Evolutionary conservation across 2,888 invertebrate species (phyloP), one percentile per base, ranked within the genome.

Genomic region (Volucella inanis): DNA sequence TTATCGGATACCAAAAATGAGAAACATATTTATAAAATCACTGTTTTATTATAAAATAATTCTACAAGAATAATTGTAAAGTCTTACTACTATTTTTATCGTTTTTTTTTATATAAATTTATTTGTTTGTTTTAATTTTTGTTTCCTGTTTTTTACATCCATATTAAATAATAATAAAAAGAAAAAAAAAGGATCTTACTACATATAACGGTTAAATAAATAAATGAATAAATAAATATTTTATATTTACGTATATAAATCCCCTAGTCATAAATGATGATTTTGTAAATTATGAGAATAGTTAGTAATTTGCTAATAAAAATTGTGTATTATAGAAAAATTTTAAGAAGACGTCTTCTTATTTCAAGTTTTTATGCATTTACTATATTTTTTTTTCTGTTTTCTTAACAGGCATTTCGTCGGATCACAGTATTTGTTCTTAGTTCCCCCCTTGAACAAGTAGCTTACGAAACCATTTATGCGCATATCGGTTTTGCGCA

Each of bases 291-390:
- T 85, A 55, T 61, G 71, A 72, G 64, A 54, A 62, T 85, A 85
- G 85, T 64, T 85, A 85, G 85, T 77, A 77, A 81, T 81, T 85
- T 81, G 85, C 85, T 85, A 85, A 81, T 85, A 85, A 85, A 84
- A 85, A 85, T 61, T 72, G 85, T 85, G 68, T 85, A 81, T 77
- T 55, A 85, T 81, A 81, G 80, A 65, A 14, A 76, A 76, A 80
- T 81, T 85, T 80, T 65, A 78, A 78, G 18, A 14, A 52, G 39
- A 12, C 11, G 10, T 0, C 6, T 31, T 31, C 31, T 31, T 31
- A 6, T 31, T 31, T 31, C 31, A 14, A 12, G 8, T 3, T 22
- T 22, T 22, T 22, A 22, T 22, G 1, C 18, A 22, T 22, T 22
- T 2, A 22, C 3, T 41, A 14, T 76, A 61, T 72, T 41, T 18